A percentile compares a stretch with the other conserved stretches of the same genome.
Evolutionary conservation across 2,888 invertebrate species (phyloP).

Genomic region (Poecilus cupreus): DNA sequence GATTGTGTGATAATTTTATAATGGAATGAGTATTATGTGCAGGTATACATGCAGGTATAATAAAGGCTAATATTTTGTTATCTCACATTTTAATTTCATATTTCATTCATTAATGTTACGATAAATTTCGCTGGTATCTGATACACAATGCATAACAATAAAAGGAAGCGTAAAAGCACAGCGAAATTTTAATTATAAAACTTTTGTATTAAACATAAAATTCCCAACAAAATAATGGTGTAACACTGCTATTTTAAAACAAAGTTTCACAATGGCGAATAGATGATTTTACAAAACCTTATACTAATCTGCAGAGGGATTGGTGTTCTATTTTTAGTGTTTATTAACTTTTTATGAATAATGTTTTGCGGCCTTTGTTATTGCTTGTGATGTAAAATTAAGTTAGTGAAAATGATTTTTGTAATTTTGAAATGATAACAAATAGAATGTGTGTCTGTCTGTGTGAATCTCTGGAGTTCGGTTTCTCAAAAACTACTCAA

Average conservation of each 20-base stretch:
- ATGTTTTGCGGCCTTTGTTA: too few species aligned
- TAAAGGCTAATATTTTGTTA: neutral
- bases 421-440: too few species aligned
- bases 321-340: neutral
- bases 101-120: conserved; percentile 15
- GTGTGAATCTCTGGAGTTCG: too few species aligned
- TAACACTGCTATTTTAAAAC: neutral
- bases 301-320: neutral
- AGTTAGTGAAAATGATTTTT: too few species aligned
- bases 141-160: conserved; percentile 17
- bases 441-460: too few species aligned
- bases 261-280: neutral
- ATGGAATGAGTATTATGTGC: neutral
- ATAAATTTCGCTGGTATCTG: conserved; percentile 2
- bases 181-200: conserved; percentile 34
- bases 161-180: conserved; percentile 2
- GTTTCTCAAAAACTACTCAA: too few species aligned
- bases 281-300: neutral
- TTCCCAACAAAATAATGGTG: neutral
- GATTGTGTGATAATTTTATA: too few species aligned
- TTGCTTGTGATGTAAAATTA: too few species aligned
- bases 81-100: conserved; percentile 5
- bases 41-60: neutral
- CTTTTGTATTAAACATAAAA: conserved; percentile 31
- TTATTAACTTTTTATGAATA: too few species aligned